These are phyloP conservation scores for Sitta carolinensis DNA, from an alignment of 2,797 vertebrate genomes.

Conservation along the genomic window DNA sequence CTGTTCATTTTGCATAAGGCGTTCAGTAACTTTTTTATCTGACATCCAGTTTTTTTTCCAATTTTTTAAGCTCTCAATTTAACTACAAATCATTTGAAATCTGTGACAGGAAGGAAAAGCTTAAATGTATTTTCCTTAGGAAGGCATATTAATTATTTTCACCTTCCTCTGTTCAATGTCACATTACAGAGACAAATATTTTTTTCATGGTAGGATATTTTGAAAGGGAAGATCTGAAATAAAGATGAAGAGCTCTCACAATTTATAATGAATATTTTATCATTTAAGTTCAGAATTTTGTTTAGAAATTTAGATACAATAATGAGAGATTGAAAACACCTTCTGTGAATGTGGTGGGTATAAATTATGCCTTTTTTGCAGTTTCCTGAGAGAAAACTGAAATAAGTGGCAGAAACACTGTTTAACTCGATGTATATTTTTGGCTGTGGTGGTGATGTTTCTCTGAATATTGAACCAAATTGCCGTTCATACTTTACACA, in stretches of 20 bases:
- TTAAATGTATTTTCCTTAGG: not conserved
- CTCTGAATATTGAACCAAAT: not conserved
- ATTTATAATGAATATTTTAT: not conserved
- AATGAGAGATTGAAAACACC: not conserved
- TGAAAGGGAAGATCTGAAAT: not conserved
- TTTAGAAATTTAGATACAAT: not conserved
- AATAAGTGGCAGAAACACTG: not conserved
- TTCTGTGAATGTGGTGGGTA: not conserved
- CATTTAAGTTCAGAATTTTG: not conserved
- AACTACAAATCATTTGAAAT: not conserved
- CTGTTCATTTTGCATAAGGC: not conserved
- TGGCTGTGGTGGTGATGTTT: not conserved
- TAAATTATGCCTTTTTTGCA: not conserved
- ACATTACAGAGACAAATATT: not conserved
- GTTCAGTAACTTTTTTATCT: not conserved
- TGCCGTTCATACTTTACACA: not conserved
- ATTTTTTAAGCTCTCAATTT: not conserved
- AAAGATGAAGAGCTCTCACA: not conserved
- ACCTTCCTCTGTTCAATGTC: not conserved
- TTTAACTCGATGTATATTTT: not conserved
- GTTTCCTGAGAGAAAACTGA: not conserved
- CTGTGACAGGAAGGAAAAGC: not conserved
- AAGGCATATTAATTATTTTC: not conserved
- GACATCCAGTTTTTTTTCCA: not conserved
- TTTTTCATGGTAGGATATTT: not conserved